Conservation (phyloP, 2,797 vertebrate genomes). For the Trachurus trachurus region DNA sequence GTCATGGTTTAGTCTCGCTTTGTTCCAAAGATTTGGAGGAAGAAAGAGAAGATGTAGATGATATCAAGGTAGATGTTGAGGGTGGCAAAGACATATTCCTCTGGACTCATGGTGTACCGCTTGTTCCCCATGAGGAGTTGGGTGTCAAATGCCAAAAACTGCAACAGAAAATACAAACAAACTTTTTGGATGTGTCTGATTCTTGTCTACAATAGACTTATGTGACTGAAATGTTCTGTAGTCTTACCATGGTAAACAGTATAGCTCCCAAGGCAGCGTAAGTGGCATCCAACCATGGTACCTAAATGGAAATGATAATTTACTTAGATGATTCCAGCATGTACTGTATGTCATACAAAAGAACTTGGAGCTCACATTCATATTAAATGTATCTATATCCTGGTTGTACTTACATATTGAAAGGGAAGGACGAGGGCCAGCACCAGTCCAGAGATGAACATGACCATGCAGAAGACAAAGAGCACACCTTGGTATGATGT, state of each 20-base stretch:
- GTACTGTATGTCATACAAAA: background rate
- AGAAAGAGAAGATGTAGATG: slow-evolving; percentile 95
- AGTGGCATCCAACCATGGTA: slow-evolving; percentile 91
- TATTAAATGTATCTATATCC: background rate
- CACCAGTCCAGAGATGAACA: slow-evolving; percentile 91
- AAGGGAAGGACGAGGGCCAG: slow-evolving; percentile 90
- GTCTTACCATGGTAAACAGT: slow-evolving; percentile 93
- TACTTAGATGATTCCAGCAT: slow-evolving; percentile 24
- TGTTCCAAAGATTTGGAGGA: slow-evolving; percentile 93
- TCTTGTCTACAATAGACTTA: background rate
- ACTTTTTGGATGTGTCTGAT: background rate
- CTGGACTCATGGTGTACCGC: slow-evolving; percentile 91
- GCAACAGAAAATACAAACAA: slow-evolving; percentile 51
- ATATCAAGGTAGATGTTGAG: slow-evolving; percentile 96
- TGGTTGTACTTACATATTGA: slow-evolving; percentile 88
- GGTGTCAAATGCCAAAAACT: slow-evolving; percentile 97
- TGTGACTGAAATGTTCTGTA: background rate
- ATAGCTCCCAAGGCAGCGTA: slow-evolving; percentile 91
- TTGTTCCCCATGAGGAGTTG: slow-evolving; percentile 95
- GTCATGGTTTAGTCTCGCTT: slow-evolving; percentile 77
- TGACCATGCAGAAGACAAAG: slow-evolving; percentile 90
- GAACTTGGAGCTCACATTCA: background rate
- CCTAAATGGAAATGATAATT: slow-evolving; percentile 74
- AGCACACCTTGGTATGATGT: slow-evolving; percentile 93
- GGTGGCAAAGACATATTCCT: slow-evolving; percentile 95